Conservation (phyloP, 1,140 invertebrate species). For the Drosophila pachea region DNA sequence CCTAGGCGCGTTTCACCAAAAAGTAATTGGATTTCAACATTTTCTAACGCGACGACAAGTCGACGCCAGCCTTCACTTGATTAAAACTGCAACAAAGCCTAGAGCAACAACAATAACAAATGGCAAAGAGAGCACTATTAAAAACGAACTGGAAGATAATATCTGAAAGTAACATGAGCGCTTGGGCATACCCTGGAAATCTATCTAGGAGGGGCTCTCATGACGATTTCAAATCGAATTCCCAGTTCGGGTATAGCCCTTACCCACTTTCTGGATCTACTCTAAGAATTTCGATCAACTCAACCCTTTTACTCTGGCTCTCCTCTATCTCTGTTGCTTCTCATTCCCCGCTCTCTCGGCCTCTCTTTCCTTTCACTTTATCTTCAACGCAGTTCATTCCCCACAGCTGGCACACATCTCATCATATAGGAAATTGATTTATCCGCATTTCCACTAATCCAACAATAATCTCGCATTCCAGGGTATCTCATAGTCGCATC, state of each 20-base stretch:
- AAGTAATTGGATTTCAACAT: constrained; percentile 64
- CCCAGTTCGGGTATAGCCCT: no score
- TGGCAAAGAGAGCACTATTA: constrained; percentile 4
- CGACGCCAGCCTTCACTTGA: constrained; percentile 54
- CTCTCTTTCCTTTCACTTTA: no score
- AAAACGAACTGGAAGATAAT: constrained; percentile 15
- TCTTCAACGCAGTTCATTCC: no score
- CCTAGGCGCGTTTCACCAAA: constrained; percentile 61
- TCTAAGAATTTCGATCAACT: no score
- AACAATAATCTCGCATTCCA: background rate
- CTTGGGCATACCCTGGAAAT: constrained; percentile 18
- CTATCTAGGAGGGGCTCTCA: background rate
- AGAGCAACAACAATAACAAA: constrained; percentile 41
- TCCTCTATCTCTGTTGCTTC: no score
- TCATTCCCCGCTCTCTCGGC: no score
- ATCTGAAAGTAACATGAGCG: constrained; percentile 48
- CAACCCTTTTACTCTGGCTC: no score
- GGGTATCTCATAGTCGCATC: constrained; percentile 17
- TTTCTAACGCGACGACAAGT: constrained; percentile 21
- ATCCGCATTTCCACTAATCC: background rate
- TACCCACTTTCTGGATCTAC: no score
- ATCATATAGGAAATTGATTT: no score
- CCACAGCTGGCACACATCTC: no score
- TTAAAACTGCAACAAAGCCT: constrained; percentile 48
- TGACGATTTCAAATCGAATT: background rate